Base-by-base conservation (phyloP, 2,113 vertebrate species). In the Gallinago jamesoni region DNA sequence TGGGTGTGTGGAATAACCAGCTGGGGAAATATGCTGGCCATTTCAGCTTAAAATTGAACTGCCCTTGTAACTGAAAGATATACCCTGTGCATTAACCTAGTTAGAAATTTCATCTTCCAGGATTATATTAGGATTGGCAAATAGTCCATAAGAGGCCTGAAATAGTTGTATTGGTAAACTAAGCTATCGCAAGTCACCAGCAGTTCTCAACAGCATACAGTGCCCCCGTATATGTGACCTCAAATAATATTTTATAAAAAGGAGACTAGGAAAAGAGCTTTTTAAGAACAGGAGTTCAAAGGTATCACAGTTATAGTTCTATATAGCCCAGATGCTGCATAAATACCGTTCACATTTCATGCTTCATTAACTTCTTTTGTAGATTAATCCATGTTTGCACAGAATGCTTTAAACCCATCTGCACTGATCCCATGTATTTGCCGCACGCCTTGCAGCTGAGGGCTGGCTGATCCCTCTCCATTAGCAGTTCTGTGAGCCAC, bases 371-470 rank as follows among this genome's bases (percentile, higher is more conserved):
- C 33, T 81, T 25, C 28, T 80, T 75, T 39, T 84, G 60, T 68
- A 63, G 77, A 68, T 89, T 39, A 84, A 93, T 75, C 84, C 56
- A 14, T 30, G 60, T 74, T 94, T 88, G 64, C 2, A 1, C 48
- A 76, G 86, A 78, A 63, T 60, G 47, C 28, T 77, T 84, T 82
- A 56, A 92, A 67, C 39, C 28, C 33, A 0, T 39, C 50, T 0
- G 0, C 7, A 3, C 31, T 67, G 84, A 35, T 75, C n/a, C 86
- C 39, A 1, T 28, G 59, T 50, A n/a, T 66, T 76, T 5, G 4
- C 63, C 2, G 1, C 45, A 9, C 0, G 2, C 55, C 3, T 1
- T 28, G 55, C 37, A 50, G 50, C 56, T 59, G 72, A 24, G 62
- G 47, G 60, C 75, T 45, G 72, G n/a, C 6, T 55, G 64, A 17